Evolutionary conservation across 2,888 invertebrate species (phyloP).

Genomic region (Papilio demoleus): DNA sequence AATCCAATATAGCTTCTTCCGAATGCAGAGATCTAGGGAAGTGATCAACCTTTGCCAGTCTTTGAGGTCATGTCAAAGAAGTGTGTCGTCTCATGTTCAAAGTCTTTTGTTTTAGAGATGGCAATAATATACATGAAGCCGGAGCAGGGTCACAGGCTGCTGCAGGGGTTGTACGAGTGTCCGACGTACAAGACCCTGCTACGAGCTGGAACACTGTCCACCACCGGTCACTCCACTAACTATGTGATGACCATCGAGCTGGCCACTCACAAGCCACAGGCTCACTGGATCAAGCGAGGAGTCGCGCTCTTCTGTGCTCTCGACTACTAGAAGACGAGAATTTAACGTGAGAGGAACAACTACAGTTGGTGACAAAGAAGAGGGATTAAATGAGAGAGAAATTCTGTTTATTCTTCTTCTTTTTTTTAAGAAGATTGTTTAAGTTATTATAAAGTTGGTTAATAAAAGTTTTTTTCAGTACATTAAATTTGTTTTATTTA

Average conservation of each 20-base stretch:
- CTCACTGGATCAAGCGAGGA: constrained; percentile 91
- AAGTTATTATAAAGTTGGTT: too few relatives aligned
- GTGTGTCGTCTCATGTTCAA: neutral
- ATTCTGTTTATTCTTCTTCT: too few relatives aligned
- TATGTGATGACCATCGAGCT: constrained; percentile 90
- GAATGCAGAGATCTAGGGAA: too few relatives aligned
- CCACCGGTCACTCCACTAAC: constrained; percentile 93
- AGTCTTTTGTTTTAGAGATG: constrained; percentile 82
- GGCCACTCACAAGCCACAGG: constrained; percentile 84
- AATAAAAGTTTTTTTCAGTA: neutral
- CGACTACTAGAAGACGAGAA: constrained; percentile 63
- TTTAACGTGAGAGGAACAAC: neutral
- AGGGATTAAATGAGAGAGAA: too few relatives aligned
- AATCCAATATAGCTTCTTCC: too few relatives aligned
- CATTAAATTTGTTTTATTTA: neutral
- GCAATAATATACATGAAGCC: constrained; percentile 88
- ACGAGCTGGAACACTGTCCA: constrained; percentile 89
- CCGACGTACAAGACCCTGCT: constrained; percentile 92
- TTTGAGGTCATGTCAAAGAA: too few relatives aligned
- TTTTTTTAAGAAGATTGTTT: too few relatives aligned
- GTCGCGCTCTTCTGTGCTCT: constrained; percentile 91
- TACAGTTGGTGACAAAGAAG: too few relatives aligned
- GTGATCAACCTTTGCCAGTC: too few relatives aligned
- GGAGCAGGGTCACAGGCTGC: constrained; percentile 83
- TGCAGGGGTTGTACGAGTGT: constrained; percentile 83